A percentile compares a stretch with the other conserved stretches of the same genome.
Evolutionary conservation across 2,888 invertebrate genomes (phyloP).

Genomic region (Diploptera punctata): DNA sequence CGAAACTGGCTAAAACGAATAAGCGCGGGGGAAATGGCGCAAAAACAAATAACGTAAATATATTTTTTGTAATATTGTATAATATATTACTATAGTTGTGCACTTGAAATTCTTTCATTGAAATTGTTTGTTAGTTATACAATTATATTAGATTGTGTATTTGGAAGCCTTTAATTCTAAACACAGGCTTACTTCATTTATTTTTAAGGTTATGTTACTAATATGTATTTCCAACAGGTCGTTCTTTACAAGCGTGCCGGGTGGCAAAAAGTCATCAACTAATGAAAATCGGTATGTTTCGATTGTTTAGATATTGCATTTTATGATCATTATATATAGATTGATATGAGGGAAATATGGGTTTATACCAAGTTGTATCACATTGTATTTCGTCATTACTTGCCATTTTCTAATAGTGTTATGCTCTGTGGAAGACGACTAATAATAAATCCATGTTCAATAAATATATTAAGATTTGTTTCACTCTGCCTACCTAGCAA

Average conservation of each 20-base stretch:
- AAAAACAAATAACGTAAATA: constrained; percentile 39
- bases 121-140: background rate
- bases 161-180: background rate
- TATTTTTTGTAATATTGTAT: background rate
- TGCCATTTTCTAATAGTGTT: background rate
- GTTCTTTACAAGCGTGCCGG: constrained; percentile 29
- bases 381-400: background rate
- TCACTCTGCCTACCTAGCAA: constrained; percentile 19
- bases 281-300: background rate
- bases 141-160: background rate
- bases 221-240: constrained; percentile 15
- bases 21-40: constrained; percentile 40
- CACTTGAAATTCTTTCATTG: background rate
- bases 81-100: background rate
- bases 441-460: background rate
- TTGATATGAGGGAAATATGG: background rate
- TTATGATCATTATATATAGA: background rate
- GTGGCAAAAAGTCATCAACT: background rate
- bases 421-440: background rate
- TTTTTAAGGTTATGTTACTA: background rate
- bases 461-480: background rate
- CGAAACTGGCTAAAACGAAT: too few relatives aligned
- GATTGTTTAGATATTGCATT: background rate
- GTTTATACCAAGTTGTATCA: background rate
- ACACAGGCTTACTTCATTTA: background rate